phyloP scores from a whole-genome alignment of 2,797 vertebrate genomes.

The Enteromius mattozi region DNA sequence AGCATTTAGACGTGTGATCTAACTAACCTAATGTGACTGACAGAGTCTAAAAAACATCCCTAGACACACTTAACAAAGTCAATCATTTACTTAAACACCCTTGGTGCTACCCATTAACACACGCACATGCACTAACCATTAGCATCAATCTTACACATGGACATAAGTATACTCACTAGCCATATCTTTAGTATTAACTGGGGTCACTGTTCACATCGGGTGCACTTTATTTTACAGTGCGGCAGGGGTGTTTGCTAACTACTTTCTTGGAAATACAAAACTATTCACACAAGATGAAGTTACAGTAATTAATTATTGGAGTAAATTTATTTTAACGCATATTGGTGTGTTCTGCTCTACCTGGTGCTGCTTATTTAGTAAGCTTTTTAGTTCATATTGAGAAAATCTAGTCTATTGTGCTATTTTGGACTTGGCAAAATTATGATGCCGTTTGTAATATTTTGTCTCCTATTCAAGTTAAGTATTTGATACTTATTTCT shows the following conservation, averaged over 20 bases:
- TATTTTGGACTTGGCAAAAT: not conserved
- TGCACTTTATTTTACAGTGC: constrained; percentile 1
- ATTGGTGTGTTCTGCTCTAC: not conserved
- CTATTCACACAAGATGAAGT: not conserved
- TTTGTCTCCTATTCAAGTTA: not conserved
- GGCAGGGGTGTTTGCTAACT: not conserved
- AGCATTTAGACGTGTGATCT: constrained; percentile 42
- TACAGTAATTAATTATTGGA: not conserved
- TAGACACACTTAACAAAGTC: constrained; percentile 57
- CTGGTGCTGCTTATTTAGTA: not conserved
- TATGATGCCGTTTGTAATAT: not conserved
- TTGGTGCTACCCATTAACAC: constrained; percentile 58
- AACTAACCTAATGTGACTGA: constrained; percentile 53
- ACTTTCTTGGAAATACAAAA: not conserved
- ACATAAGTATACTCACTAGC: constrained; percentile 39
- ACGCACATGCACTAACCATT: constrained; percentile 53
- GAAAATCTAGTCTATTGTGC: not conserved
- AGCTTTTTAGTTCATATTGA: not conserved
- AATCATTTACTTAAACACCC: constrained; percentile 58
- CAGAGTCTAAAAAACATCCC: constrained; percentile 56
- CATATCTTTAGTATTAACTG: constrained; percentile 15
- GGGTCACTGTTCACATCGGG: constrained; percentile 17
- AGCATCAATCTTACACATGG: constrained; percentile 59
- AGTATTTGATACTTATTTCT: not conserved
- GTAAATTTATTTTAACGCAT: not conserved